phyloP scores from a whole-genome alignment of 2,113 vertebrate genomes.

The Erythrocercus mccallii region DNA sequence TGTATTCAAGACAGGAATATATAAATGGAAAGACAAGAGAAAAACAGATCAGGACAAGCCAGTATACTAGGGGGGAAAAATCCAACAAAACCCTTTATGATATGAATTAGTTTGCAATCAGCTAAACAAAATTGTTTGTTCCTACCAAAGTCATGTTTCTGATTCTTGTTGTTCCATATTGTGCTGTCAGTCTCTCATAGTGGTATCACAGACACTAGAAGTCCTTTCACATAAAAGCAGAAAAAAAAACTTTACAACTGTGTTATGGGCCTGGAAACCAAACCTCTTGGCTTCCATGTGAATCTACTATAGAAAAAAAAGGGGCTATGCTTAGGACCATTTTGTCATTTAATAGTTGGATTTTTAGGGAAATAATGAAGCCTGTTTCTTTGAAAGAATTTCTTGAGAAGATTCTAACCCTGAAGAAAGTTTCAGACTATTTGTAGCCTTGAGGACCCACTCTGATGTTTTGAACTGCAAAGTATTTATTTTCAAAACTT shows the following conservation, averaged over 20 bases:
- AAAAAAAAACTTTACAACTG: background rate
- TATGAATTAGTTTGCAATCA: background rate
- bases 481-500: background rate
- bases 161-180: background rate
- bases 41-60: background rate
- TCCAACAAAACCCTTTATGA: background rate
- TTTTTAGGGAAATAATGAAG: background rate
- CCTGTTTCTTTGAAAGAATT: background rate
- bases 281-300: background rate
- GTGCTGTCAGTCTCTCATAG: background rate
- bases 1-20: background rate
- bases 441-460: background rate
- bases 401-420: background rate
- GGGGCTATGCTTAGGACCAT: background rate
- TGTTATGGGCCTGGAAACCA: background rate
- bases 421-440: background rate
- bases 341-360: background rate
- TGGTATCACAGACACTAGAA: background rate
- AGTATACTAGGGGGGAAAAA: background rate
- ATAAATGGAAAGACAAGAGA: background rate
- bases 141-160: background rate
- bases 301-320: background rate
- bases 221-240: background rate
- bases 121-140: background rate
- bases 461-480: background rate